Evolutionary conservation across 92 coral and sea anemone genomes (phyloP), one percentile per base, ranked within the genome.

Genomic region (Palythoa grandiflora): DNA sequence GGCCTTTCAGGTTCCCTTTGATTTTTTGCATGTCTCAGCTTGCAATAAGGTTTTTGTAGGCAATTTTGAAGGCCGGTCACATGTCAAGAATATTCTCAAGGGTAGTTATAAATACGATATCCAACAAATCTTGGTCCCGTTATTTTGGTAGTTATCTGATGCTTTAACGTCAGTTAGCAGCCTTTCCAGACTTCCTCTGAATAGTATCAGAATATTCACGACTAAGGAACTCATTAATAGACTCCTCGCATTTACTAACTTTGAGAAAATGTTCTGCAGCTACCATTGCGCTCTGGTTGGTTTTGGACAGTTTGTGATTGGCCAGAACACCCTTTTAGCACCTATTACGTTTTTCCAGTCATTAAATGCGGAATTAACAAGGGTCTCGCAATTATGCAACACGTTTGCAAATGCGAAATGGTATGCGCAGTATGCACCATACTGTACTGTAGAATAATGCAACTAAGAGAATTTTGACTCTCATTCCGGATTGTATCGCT

Each of bases 361-460:
- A 13, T 75, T 75, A 73, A 75, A 48, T 48, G 76, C 75, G 55
- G 66, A 79, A 66, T 7, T 21, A 77, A 73, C 35, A 28, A 74
- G 73, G 77, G 76, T 75, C 87, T 61, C 75, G 16, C 75, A 75
- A 57, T 63, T 78, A 60, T 40, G 53, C 47, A 68, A 77, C 63
- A 68, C 57, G 13, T 53, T 78, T 60, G 87, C 86, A 86, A 90
- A 86, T 50, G 59, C 47, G 86, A 71, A 80, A 90, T 90, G 86
- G 90, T 83, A 90, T 20, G 87, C 74, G 81, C 92, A 84, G 75
- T 60, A 80, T 14, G 86, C 86, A 65, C 87, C 87, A 83, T 79
- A 57, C 47, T 77, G 66, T 38, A 39, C 75, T 15, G 60, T 48
- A 51, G 75, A 39, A 50, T 77, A 71, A 12, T 68, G 75, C 71